Percentiles rank a stretch among this genome's conserved stretches.
Conservation (phyloP, 2,888 invertebrate genomes). For the Chaitophorus viminalis region DNA sequence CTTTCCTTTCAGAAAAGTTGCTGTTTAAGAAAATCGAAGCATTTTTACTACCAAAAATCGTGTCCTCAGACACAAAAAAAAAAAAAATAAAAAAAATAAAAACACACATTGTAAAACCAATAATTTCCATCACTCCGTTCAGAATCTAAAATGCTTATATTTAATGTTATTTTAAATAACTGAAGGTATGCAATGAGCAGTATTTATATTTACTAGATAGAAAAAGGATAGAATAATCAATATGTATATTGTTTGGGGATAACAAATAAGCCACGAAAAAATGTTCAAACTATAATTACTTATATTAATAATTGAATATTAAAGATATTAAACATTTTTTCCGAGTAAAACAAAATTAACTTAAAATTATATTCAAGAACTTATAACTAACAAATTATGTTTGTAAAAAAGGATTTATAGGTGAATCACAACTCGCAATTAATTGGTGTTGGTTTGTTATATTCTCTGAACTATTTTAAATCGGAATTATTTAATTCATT, state of each 20-base stretch:
- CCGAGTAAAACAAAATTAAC: not conserved
- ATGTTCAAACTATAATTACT: not conserved
- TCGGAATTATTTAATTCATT: not conserved
- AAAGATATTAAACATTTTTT: constrained; percentile 22
- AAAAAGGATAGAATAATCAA: no score
- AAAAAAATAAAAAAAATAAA: no score
- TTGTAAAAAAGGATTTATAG: not conserved
- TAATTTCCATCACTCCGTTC: no score
- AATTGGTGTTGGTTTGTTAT: not conserved
- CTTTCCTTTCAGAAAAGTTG: no score
- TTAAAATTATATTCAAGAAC: not conserved
- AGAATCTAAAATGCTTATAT: no score
- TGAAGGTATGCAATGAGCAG: no score
- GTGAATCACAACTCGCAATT: not conserved
- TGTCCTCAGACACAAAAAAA: no score
- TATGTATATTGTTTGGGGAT: not conserved
- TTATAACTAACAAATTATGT: not conserved
- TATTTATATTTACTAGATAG: no score
- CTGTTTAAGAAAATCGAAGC: no score
- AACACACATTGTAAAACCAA: no score
- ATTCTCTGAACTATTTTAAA: not conserved
- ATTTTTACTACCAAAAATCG: no score
- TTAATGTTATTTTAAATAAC: no score
- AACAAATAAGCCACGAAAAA: not conserved
- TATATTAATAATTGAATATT: not conserved